Evolutionary conservation across 2,888 invertebrate species (phyloP).

Genomic region (Lasioglossum leucozonium): DNA sequence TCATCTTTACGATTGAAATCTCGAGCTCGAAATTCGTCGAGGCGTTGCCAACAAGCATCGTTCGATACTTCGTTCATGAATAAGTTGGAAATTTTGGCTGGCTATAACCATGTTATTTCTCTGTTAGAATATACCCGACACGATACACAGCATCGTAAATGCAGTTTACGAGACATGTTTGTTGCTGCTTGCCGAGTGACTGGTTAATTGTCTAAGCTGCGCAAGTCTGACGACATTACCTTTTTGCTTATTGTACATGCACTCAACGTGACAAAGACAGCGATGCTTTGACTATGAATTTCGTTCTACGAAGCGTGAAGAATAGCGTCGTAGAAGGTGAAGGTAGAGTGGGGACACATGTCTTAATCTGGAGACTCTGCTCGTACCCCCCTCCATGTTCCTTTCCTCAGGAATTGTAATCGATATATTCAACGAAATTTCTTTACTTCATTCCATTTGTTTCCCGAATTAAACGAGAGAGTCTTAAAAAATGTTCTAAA

Average conservation of each 20-base stretch:
- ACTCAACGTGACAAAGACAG: no score
- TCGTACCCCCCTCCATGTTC: no score
- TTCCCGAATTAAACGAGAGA: no score
- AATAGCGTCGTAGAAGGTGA: no score
- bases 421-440: no score
- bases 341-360: no score
- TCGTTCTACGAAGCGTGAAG: no score
- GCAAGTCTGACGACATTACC: neutral
- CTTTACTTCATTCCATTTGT: no score
- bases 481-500: no score
- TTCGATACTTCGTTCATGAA: slow-evolving; percentile 13
- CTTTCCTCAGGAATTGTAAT: no score
- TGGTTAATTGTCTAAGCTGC: neutral
- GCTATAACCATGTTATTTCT: slow-evolving; percentile 15
- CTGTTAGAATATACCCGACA: neutral
- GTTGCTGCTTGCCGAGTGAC: neutral
- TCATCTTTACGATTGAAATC: slow-evolving; percentile 11
- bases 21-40: neutral
- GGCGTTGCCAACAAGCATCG: slow-evolving; percentile 9
- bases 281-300: no score
- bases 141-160: slow-evolving; percentile 10
- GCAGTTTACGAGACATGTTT: slow-evolving; percentile 2
- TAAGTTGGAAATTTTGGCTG: slow-evolving; percentile 14
- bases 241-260: neutral
- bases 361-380: no score